Conservation (phyloP, 2,797 vertebrate genomes). For the Tapirus indicus region DNA sequence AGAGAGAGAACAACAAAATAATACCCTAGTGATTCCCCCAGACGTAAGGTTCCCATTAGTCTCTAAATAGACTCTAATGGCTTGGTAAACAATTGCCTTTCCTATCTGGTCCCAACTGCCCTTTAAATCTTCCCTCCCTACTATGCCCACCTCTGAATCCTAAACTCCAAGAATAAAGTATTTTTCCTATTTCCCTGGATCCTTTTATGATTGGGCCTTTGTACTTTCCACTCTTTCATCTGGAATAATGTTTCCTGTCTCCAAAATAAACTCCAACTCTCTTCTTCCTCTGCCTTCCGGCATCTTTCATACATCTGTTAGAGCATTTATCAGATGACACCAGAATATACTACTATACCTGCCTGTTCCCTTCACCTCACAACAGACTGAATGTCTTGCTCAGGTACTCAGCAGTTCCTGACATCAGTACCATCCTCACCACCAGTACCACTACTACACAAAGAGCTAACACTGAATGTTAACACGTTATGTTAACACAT, state of each 20-base stretch:
- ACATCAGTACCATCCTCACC: not conserved
- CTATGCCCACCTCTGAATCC: not conserved
- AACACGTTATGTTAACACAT: no score
- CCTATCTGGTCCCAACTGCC: not conserved
- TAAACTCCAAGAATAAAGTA: not conserved
- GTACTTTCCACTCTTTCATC: not conserved
- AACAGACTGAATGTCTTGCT: not conserved
- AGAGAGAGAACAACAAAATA: not conserved
- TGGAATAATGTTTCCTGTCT: not conserved
- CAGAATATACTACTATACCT: not conserved
- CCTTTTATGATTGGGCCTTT: not conserved
- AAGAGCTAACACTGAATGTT: not conserved
- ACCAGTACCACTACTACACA: not conserved
- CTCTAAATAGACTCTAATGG: not conserved
- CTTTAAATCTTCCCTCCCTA: not conserved
- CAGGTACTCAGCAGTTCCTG: not conserved
- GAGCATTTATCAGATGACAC: not conserved
- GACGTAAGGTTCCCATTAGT: not conserved
- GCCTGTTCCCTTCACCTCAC: not conserved
- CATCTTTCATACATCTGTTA: not conserved
- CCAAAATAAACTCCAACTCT: not conserved
- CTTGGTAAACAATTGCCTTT: not conserved
- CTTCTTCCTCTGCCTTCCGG: not conserved
- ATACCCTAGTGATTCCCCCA: not conserved
- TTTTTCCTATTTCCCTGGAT: not conserved